phyloP scores from a whole-genome alignment of 2,888 invertebrate species.

The Dyspetes luteomarginatus region DNA sequence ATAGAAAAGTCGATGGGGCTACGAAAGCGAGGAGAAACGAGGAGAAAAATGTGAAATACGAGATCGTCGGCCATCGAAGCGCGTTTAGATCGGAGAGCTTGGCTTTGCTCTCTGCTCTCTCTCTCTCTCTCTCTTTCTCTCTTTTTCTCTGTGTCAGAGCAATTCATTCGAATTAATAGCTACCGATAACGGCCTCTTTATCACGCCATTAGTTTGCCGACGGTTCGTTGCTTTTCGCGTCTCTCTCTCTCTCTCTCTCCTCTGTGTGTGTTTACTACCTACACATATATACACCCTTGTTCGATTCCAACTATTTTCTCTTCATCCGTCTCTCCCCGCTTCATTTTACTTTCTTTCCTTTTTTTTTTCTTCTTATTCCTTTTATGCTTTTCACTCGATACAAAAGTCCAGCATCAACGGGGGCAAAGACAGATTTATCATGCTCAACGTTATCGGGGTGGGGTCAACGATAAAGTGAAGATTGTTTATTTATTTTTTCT shows the following conservation, averaged over 20 bases:
- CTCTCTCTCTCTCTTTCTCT: too few species aligned
- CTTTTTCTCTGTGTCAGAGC: slow-evolving; percentile 74
- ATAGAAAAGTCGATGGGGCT: too few species aligned
- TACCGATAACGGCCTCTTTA: slow-evolving; percentile 72
- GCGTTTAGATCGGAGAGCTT: slow-evolving; percentile 61
- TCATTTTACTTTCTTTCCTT: slow-evolving; percentile 13
- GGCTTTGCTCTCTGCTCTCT: slow-evolving; percentile 35
- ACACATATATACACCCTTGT: slow-evolving; percentile 27
- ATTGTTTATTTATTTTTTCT: slow-evolving; percentile 23
- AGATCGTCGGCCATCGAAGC: slow-evolving; percentile 61
- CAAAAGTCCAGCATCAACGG: slow-evolving; percentile 24
- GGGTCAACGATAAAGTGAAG: slow-evolving; percentile 68
- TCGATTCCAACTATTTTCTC: slow-evolving; percentile 45
- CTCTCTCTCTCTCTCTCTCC: not conserved
- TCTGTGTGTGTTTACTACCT: slow-evolving; percentile 32
- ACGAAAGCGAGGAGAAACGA: slow-evolving; percentile 34
- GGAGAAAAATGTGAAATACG: slow-evolving; percentile 61
- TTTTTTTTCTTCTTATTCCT: slow-evolving; percentile 31
- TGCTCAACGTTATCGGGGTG: slow-evolving; percentile 67
- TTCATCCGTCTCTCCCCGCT: slow-evolving; percentile 26
- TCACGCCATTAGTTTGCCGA: slow-evolving; percentile 72
- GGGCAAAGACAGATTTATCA: slow-evolving; percentile 69
- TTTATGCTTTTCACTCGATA: slow-evolving; percentile 30
- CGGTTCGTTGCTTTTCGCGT: slow-evolving; percentile 59
- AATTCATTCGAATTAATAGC: slow-evolving; percentile 78